These are phyloP conservation scores for Heliconius aoede DNA, from an alignment of 2,888 invertebrate genomes.

Conservation along the genomic window DNA sequence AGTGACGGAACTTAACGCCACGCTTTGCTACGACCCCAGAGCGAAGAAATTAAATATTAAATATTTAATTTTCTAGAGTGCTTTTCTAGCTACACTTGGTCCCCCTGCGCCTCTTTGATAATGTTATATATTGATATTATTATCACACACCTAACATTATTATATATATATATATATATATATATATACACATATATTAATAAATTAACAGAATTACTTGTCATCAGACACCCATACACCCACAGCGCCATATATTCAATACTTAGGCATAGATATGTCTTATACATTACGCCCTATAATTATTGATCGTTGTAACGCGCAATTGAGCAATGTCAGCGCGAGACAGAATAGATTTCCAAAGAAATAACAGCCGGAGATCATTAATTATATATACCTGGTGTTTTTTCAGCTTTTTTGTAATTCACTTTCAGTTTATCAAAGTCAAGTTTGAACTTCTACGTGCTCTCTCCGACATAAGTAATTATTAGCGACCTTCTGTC, in stretches of 20 bases:
- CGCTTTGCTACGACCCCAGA: too few species aligned
- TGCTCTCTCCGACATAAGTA: constrained; percentile 16
- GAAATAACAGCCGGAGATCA: neutral
- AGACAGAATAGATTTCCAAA: constrained; percentile 9
- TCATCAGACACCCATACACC: too few species aligned
- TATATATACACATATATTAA: too few species aligned
- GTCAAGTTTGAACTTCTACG: constrained; percentile 28
- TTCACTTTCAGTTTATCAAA: constrained; percentile 28
- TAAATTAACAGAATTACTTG: too few species aligned
- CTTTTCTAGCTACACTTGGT: too few species aligned
- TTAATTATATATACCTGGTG: constrained; percentile 6
- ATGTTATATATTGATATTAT: too few species aligned
- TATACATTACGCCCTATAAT: neutral
- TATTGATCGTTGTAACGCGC: neutral
- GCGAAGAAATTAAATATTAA: too few species aligned
- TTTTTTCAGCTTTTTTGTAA: constrained; percentile 1
- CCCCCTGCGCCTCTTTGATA: too few species aligned
- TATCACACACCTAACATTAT: too few species aligned
- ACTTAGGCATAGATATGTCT: neutral
- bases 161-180: too few species aligned
- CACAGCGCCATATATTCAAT: neutral
- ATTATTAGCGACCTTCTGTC: constrained; percentile 27
- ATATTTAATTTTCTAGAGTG: too few species aligned
- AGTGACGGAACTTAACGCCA: too few species aligned
- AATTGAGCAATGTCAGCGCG: neutral